Base-by-base conservation (phyloP, 2,888 invertebrate genomes). In the Ophraella communa region DNA sequence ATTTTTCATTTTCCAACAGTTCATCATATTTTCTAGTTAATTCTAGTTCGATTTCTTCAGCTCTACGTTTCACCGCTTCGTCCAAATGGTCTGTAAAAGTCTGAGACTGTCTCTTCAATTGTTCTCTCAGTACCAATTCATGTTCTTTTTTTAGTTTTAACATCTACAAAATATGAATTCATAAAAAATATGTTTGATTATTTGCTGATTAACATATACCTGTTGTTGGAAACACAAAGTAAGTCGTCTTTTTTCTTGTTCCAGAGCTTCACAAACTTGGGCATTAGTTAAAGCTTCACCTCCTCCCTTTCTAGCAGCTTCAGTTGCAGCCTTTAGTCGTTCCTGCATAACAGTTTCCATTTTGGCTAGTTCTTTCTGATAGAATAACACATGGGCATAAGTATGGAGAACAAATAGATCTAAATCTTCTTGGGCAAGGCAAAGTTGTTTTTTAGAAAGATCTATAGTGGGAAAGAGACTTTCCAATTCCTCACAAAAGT, bases 71-170 rank as follows among this genome's bases (percentile, higher is more conserved):
- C 11, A 97, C 83, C 1, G 89, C 90, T 74, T 93, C 93, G 45
- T 87, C 86, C 65, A 94, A 79, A 70, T 94, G 90, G 78, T 96
- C 95, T 53, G 89, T 86, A 80, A 96, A 95, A 0, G 95, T 90
- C 75, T 95, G 93, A 1, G 91, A 88, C 76, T 96, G 96, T 56
- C 92, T 87, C 78, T 92, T 92, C 64, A 98, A 80, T 75, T 95
- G 91, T 11, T 88, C 86, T 47, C 92, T 88, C 62, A 96, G 81
- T 66, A 91, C 91, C 52, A 86, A 85, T 76, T 95, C 91, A 23
- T 89, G 85, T 49, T 89, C 88, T 0, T 87, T 85, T 73, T 88
- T 87, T 42, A 91, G 84, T 75, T 86, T 84, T 61, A 92, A 81
- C 66, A 89, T 83, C 90, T 91, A 11, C 1, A 45, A 45, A 18